Percentiles rank a stretch among this genome's conserved stretches.
Evolutionary conservation across 2,113 vertebrate species (phyloP).

Genomic region (Dromaius novaehollandiae): DNA sequence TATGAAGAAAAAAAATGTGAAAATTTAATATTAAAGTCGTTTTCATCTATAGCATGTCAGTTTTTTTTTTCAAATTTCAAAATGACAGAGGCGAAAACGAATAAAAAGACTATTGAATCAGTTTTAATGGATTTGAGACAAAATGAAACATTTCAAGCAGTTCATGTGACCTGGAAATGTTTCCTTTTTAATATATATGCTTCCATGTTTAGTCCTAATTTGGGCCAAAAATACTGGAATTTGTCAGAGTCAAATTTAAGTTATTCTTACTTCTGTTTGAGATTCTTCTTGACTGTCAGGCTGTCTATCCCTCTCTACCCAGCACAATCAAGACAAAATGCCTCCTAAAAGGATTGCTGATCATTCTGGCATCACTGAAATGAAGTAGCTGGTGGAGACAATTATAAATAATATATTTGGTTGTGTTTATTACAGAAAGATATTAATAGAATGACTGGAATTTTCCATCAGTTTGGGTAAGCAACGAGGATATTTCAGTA

Average conservation of each 20-base stretch:
- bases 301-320: background rate
- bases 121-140: slow-evolving; percentile 20
- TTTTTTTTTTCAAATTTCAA: background rate
- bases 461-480: slow-evolving; percentile 38
- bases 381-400: slow-evolving; percentile 18
- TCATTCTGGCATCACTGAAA: background rate
- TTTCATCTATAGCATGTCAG: background rate
- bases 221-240: background rate
- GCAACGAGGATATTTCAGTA: slow-evolving; percentile 39
- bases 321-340: background rate
- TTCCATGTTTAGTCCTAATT: background rate
- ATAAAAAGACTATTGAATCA: slow-evolving; percentile 1
- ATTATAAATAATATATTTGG: slow-evolving; percentile 54
- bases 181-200: background rate
- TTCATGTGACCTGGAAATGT: slow-evolving; percentile 19
- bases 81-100: slow-evolving; percentile 14
- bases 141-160: slow-evolving; percentile 26
- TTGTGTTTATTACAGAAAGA: slow-evolving; percentile 33
- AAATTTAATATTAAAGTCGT: slow-evolving; percentile 1
- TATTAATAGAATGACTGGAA: slow-evolving; percentile 47
- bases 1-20: background rate
- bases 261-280: background rate
- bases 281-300: background rate
- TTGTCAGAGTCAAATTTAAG: slow-evolving; percentile 12
- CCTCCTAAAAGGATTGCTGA: background rate